Evolutionary conservation across 30 jellyfish, hydroid and myxozoan genomes (phyloP), one percentile per base, ranked within the genome.

Genomic region (Pelagia noctiluca): DNA sequence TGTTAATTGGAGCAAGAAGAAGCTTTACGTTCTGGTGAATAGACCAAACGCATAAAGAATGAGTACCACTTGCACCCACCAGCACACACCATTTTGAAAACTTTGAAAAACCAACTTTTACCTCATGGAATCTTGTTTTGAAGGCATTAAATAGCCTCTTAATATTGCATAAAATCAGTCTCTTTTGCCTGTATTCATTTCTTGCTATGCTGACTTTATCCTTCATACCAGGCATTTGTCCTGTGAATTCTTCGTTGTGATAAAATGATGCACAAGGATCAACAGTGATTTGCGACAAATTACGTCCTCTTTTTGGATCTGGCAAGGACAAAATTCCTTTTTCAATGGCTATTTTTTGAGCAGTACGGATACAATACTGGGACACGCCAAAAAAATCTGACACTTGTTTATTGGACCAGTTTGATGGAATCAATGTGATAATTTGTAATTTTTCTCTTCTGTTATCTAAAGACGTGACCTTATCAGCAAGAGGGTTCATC

Each of bases 301-400:
- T n/a, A 10, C n/a, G 61, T 11, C 11, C n/a, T 47, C 21, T 28
- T 76, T 71, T 4, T 28, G 75, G 77, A 71, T 33, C 29, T 22
- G 76, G 77, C 35, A 30, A 16, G 12, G 75, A 26, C 25, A 32
- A n/a, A 31, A n/a, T 50, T 34, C 74, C 86, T 74, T 50, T 53
- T 74, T 36, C 74, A 36, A 2, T 12, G 13, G 77, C 28, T 74
- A n/a, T 32, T 36, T 37, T 74, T 19, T 79, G 73, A 32, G 74
- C 86, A 29, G 71, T 30, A 26, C 76, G 71, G 29, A 42, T 77
- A 28, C 31, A 33, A 23, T 23, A 35, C 30, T 30, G 48, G n/a
- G 31, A 65, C 30, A 65, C 78, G 10, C 30, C 19, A 19, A 33
- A 53, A 2, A 33, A 29, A 29, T 53, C 1, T 12, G 69, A 53